These are phyloP conservation scores for Tineola bisselliella DNA, from an alignment of 2,888 invertebrate genomes.

Conservation along the genomic window DNA sequence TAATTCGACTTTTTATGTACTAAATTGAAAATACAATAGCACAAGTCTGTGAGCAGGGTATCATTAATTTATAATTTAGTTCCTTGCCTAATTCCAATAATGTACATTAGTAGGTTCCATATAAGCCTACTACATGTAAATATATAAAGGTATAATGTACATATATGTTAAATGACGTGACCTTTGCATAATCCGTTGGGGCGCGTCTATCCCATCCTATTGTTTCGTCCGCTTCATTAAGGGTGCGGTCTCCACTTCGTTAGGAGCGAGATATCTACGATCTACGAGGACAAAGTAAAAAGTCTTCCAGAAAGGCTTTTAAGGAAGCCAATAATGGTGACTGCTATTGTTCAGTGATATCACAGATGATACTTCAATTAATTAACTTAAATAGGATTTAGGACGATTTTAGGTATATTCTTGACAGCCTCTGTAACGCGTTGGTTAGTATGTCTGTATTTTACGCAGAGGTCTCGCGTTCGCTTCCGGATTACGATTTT, in stretches of 20 bases:
- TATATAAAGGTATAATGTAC: neutral
- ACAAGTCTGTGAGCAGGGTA: too few relatives aligned
- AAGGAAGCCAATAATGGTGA: constrained; percentile 14
- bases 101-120: too few relatives aligned
- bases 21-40: too few relatives aligned
- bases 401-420: too few relatives aligned
- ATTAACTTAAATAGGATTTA: neutral
- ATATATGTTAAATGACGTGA: neutral
- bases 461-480: too few relatives aligned
- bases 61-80: too few relatives aligned
- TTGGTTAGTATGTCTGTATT: too few relatives aligned
- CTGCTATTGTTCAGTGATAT: neutral
- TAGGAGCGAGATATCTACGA: constrained; percentile 19
- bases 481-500: too few relatives aligned
- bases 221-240: constrained; percentile 20
- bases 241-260: constrained; percentile 21
- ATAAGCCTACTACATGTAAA: too few relatives aligned
- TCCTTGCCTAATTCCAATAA: too few relatives aligned
- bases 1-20: too few relatives aligned
- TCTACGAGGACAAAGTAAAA: constrained; percentile 15
- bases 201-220: constrained; percentile 9
- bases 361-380: neutral
- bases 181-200: constrained; percentile 8
- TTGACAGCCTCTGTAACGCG: too few relatives aligned
- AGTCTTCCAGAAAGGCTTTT: constrained; percentile 13